Percentiles rank a stretch among this genome's conserved stretches.
phyloP scores from a whole-genome alignment of 30 jellyfish, hydroid and myxozoan species.

The Hydra vulgaris region DNA sequence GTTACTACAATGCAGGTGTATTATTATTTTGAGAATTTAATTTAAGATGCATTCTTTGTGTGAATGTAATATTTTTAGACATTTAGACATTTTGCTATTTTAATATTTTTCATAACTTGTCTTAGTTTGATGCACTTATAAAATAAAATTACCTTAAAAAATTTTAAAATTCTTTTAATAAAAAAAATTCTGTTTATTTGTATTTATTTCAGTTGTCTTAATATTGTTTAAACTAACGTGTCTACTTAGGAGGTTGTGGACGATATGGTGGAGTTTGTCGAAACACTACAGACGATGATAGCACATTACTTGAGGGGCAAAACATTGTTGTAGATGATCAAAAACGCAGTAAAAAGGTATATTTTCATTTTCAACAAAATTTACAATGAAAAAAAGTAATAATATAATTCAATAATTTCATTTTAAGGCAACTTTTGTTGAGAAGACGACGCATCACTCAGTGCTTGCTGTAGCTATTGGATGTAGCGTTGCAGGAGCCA shows the following conservation, averaged over 20 bases:
- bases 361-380: no score
- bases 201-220: no score
- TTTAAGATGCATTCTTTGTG: neutral
- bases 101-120: no score
- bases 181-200: no score
- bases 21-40: neutral
- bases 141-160: no score
- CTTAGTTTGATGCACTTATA: no score
- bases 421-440: neutral
- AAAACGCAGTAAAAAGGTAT: neutral
- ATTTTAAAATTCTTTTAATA: no score
- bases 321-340: neutral
- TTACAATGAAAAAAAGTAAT: no score
- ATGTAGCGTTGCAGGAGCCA: constrained; percentile 57
- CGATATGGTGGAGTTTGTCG: neutral
- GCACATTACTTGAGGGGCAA: neutral
- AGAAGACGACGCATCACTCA: constrained; percentile 35
- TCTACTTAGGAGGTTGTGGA: neutral
- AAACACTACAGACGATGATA: neutral
- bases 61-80: no score
- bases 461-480: constrained; percentile 81
- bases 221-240: neutral
- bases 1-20: constrained; percentile 63
- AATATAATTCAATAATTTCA: neutral
- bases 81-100: no score